Base-by-base conservation (phyloP, 2,113 vertebrate genomes). In the Lagenorhynchus albirostris region DNA sequence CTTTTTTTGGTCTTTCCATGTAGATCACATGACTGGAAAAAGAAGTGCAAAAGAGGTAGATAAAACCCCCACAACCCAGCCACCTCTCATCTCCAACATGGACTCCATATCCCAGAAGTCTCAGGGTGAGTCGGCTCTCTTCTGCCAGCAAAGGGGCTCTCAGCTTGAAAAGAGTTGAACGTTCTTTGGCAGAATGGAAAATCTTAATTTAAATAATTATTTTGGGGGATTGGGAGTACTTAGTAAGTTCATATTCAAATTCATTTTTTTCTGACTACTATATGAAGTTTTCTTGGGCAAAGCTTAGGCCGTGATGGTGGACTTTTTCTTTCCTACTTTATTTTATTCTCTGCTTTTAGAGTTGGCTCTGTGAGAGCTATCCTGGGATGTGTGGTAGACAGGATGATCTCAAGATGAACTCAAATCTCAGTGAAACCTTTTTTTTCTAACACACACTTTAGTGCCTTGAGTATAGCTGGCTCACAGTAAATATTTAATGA, bases 11-110 rank as follows among this genome's bases (percentile, higher is more conserved):
- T 82, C 36, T 96, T 97, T 67, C 3, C 88, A 38, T 95, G 14
- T 96, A 99, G 99, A 99, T 98, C 99, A 99, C 98, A 99, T 99
- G 95, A 95, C 97, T 73, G 99, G 99, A 96, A 99, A 98, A 98
- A 98, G 98, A 96, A 99, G 98, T 97, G 96, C 87, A 98, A 99
- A 91, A 99, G 98, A 88, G 97, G 97, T 97, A 13, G 99, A 99
- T 94, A 99, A 99, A 74, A 41, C 67, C 26, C n/a, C 83, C 25
- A 96, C 89, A 29, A 47, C 94, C 11, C 98, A 94, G 60, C 96
- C 88, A 15, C 68, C 97, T 0, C 95, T 90, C 17, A 58, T 96
- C 96, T 92, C 98, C 74, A 94, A 23, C 58, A 0, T 94, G 2
- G 98, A 99, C 33, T 80, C 98, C 0, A 0, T 41, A 31, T 91